These are phyloP conservation scores for Tryphoninae sp. DNA, from an alignment of 2,888 invertebrate species.

Conservation along the genomic window DNA sequence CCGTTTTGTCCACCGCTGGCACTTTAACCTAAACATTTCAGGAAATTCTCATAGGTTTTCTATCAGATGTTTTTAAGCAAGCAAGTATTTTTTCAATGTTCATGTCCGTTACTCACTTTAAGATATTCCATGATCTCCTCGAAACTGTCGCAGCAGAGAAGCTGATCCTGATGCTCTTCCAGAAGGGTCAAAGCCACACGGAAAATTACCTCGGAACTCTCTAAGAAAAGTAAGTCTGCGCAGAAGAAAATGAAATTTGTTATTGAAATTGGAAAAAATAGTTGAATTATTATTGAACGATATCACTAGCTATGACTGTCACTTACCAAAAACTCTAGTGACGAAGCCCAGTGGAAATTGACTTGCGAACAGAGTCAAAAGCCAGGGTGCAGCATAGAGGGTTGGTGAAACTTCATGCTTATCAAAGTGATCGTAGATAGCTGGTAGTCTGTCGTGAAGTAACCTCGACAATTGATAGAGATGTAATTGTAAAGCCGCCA, in stretches of 20 bases:
- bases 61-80: background rate
- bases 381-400: slow-evolving; percentile 98
- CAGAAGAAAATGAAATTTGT: slow-evolving; percentile 58
- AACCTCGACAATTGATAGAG: slow-evolving; percentile 96
- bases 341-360: slow-evolving; percentile 98
- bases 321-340: slow-evolving; percentile 93
- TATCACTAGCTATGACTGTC: background rate
- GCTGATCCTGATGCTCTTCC: slow-evolving; percentile 91
- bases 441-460: slow-evolving; percentile 92
- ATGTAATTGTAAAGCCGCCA: slow-evolving; percentile 94
- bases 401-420: slow-evolving; percentile 95
- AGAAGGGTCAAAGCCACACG: slow-evolving; percentile 93
- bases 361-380: slow-evolving; percentile 96
- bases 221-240: slow-evolving; percentile 93
- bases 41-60: background rate
- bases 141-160: slow-evolving; percentile 93
- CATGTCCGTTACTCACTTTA: slow-evolving; percentile 84
- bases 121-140: slow-evolving; percentile 97
- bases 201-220: slow-evolving; percentile 95
- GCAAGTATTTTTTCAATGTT: too few relatives aligned
- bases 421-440: slow-evolving; percentile 93
- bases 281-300: background rate
- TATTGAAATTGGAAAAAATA: background rate
- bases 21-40: slow-evolving; percentile 78
- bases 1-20: slow-evolving; percentile 86